phyloP scores from a whole-genome alignment of 2,113 vertebrate genomes.

The Rhinogobius similis region DNA sequence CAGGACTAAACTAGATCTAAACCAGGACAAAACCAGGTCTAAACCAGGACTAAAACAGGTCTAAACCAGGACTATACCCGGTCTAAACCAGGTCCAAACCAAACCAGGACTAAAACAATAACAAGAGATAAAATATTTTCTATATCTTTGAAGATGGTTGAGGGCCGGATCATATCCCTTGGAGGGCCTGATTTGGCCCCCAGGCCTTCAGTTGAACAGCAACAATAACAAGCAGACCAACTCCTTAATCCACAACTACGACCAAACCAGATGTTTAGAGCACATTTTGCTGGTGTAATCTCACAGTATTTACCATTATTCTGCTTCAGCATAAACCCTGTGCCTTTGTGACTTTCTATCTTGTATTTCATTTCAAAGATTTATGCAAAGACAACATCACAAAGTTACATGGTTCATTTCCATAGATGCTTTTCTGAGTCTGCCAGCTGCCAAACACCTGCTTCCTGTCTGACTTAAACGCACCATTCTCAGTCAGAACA shows the following conservation, averaged over 20 bases:
- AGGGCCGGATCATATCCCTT: no score
- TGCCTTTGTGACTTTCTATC: neutral
- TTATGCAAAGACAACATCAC: neutral
- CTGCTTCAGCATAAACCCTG: neutral
- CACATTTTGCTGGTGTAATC: neutral
- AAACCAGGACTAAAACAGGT: no score
- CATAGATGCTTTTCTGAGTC: neutral
- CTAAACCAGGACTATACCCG: no score
- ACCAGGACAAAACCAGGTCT: no score
- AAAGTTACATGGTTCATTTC: neutral
- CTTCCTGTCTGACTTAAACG: slow-evolving; percentile 37
- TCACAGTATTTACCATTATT: neutral
- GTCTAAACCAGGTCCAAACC: no score
- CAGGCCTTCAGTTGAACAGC: no score
- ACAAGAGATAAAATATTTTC: no score
- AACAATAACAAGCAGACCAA: neutral
- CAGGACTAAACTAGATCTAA: no score
- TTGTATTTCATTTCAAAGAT: neutral
- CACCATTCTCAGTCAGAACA: slow-evolving; percentile 15
- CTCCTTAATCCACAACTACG: no score
- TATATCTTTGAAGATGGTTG: no score
- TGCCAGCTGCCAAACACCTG: slow-evolving; percentile 23
- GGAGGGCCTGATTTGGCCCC: no score
- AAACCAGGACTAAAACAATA: no score
- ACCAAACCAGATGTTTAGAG: neutral